Evolutionary conservation across 2,888 invertebrate species (phyloP).

Genomic region (Heliconius aoede): DNA sequence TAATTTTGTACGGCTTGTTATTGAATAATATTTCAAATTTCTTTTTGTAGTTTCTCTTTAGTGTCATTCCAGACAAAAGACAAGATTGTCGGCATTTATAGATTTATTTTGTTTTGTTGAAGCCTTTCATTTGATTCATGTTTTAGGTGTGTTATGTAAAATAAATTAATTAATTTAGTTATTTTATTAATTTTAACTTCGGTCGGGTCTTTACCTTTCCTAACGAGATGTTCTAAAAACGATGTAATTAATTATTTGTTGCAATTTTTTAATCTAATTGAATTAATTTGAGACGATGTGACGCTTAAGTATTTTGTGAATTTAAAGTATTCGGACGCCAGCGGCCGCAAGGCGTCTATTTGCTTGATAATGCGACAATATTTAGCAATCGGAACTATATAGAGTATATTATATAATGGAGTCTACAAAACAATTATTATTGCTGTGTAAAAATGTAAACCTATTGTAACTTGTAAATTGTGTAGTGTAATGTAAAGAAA

Average conservation of each 20-base stretch:
- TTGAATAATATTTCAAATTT: constrained; percentile 54
- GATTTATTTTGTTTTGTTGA: constrained; percentile 65
- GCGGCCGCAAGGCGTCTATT: constrained; percentile 70
- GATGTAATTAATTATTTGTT: constrained; percentile 54
- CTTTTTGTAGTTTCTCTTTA: constrained; percentile 58
- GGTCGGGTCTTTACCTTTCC: constrained; percentile 66
- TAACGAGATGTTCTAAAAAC: constrained; percentile 66
- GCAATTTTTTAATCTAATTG: constrained; percentile 56
- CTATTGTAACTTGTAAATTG: constrained; percentile 80
- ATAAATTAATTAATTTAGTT: constrained; percentile 68
- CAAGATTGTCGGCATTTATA: constrained; percentile 83
- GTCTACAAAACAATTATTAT: constrained; percentile 81
- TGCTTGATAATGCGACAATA: constrained; percentile 83
- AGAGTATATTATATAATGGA: constrained; percentile 78
- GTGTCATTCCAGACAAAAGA: constrained; percentile 84
- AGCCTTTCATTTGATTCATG: constrained; percentile 48
- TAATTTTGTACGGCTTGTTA: not conserved
- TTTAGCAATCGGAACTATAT: constrained; percentile 81
- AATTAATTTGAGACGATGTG: constrained; percentile 48
- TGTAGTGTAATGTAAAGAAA: constrained; percentile 80
- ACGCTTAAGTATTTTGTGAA: constrained; percentile 60
- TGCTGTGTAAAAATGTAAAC: constrained; percentile 84
- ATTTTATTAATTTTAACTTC: constrained; percentile 64
- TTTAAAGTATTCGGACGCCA: constrained; percentile 65
- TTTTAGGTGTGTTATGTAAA: constrained; percentile 63